phyloP scores from a whole-genome alignment of 92 coral and sea anemone genomes.

The Epizoanthus stellaris region DNA sequence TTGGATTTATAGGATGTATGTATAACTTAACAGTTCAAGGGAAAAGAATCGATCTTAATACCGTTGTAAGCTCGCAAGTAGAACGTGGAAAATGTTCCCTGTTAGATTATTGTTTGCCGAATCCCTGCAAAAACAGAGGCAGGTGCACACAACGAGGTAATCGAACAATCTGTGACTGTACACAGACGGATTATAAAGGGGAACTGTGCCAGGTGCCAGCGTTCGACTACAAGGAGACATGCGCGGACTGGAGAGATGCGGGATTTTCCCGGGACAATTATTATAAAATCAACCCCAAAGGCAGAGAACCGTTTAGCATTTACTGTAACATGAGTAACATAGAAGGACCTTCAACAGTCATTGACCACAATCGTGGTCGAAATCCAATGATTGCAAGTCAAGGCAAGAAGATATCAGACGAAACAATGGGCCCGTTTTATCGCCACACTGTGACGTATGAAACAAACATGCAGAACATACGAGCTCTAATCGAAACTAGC shows the following conservation, averaged over 20 bases:
- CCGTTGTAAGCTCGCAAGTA: conserved; percentile 43
- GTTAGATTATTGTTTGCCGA: conserved; percentile 76
- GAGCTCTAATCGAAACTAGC: conserved; percentile 71
- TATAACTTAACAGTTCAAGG: conserved; percentile 77
- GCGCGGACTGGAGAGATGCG: conserved; percentile 77
- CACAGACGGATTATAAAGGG: conserved; percentile 74
- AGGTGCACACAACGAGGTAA: conserved; percentile 70
- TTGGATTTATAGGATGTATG: conserved; percentile 86
- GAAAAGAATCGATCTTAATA: conserved; percentile 40
- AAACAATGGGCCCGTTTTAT: conserved; percentile 40
- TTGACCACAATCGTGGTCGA: conserved; percentile 65
- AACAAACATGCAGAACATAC: conserved; percentile 51
- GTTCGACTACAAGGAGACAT: conserved; percentile 64
- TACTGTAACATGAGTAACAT: conserved; percentile 79
- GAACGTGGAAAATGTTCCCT: conserved; percentile 53
- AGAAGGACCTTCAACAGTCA: conserved; percentile 75
- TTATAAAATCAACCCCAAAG: conserved; percentile 77
- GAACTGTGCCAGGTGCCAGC: conserved; percentile 72
- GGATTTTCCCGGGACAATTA: conserved; percentile 62
- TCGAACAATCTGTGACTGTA: conserved; percentile 75
- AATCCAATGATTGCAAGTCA: conserved; percentile 53
- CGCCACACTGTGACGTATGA: conserved; percentile 64
- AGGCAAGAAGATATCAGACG: conserved; percentile 46
- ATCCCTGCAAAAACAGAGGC: conserved; percentile 83
- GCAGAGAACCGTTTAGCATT: conserved; percentile 67